Conservation (phyloP, 2,797 vertebrate species). For the Remorina albescens region DNA sequence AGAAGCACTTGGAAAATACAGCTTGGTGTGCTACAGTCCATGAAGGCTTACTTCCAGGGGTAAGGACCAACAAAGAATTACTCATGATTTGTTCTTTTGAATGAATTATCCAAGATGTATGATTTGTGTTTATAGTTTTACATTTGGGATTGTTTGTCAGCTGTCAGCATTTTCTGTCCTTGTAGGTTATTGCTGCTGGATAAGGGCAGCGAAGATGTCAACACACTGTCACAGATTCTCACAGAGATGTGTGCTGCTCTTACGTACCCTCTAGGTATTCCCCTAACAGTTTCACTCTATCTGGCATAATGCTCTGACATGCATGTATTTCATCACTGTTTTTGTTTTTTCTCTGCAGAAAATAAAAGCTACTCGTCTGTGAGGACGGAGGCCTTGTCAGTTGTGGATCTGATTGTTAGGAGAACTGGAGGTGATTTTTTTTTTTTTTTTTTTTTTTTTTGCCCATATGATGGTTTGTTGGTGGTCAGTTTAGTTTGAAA, state of each 20-base stretch:
- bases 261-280: slow-evolving; percentile 92
- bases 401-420: slow-evolving; percentile 93
- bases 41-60: slow-evolving; percentile 95
- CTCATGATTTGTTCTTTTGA: not conserved
- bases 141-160: not conserved
- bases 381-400: slow-evolving; percentile 94
- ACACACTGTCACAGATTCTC: slow-evolving; percentile 90
- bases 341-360: slow-evolving; percentile 82
- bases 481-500: not conserved
- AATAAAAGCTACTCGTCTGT: slow-evolving; percentile 98
- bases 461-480: too few relatives aligned
- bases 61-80: slow-evolving; percentile 69
- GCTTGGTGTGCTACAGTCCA: slow-evolving; percentile 92
- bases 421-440: slow-evolving; percentile 89
- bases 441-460: not conserved
- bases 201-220: slow-evolving; percentile 86
- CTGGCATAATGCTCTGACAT: not conserved
- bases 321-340: not conserved
- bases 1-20: slow-evolving; percentile 98
- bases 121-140: not conserved
- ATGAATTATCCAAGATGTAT: not conserved
- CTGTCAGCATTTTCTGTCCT: slow-evolving; percentile 8
- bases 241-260: slow-evolving; percentile 92
- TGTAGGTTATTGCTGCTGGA: slow-evolving; percentile 92
- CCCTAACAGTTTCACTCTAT: not conserved